These are phyloP conservation scores for Prostheceraeus crozeri DNA, from an alignment of 2,888 invertebrate genomes.

Conservation along the genomic window DNA sequence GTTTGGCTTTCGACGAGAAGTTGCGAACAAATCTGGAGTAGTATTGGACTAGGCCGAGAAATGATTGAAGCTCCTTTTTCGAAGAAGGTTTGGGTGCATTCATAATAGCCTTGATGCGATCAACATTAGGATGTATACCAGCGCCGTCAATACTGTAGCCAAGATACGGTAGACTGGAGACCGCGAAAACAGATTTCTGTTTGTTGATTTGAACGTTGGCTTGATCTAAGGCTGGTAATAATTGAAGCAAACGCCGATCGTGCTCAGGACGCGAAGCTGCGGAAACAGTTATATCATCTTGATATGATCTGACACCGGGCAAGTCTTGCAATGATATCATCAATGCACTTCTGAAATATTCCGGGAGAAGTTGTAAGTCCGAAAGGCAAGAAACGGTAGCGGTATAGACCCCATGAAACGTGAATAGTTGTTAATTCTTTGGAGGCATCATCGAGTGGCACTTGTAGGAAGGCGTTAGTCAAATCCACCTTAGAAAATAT, in stretches of 20 bases:
- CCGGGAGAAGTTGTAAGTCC: background rate
- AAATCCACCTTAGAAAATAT: no score
- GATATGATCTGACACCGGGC: background rate
- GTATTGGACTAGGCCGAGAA: conserved; percentile 3
- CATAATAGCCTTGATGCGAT: background rate
- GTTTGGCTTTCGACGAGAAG: conserved; percentile 1
- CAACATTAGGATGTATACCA: conserved; percentile 5
- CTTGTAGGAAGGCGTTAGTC: conserved; percentile 24
- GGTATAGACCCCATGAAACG: conserved; percentile 6
- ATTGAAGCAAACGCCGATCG: background rate
- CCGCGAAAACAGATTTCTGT: conserved; percentile 10
- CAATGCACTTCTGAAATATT: background rate
- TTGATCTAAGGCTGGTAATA: background rate
- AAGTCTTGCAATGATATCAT: conserved; percentile 1
- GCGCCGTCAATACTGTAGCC: background rate
- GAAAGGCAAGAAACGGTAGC: conserved; percentile 3
- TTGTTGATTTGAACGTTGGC: conserved; percentile 4
- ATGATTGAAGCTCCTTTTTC: background rate
- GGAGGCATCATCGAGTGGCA: background rate
- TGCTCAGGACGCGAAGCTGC: background rate
- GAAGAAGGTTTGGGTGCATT: background rate
- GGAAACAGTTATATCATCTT: conserved; percentile 6
- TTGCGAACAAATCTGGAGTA: background rate
- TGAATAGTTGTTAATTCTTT: conserved; percentile 6
- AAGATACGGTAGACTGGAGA: background rate